A percentile compares a stretch with the other conserved stretches of the same genome.
These are phyloP conservation scores for Apogon talboti DNA, from an alignment of 2,797 vertebrate species.

Conservation along the genomic window DNA sequence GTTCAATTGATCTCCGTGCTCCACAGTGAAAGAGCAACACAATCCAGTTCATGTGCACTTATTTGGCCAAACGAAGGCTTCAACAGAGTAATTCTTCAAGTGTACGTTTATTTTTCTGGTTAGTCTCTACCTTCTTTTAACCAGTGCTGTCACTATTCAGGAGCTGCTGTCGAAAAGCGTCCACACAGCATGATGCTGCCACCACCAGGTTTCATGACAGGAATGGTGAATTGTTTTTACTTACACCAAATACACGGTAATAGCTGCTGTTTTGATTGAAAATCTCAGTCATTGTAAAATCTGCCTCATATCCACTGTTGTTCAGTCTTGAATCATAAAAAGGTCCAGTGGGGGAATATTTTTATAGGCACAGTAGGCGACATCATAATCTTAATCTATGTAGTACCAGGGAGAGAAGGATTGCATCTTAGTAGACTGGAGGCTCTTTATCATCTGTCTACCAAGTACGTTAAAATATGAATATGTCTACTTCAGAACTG, in stretches of 20 bases:
- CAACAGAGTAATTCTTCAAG: background rate
- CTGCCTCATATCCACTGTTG: slow-evolving; percentile 27
- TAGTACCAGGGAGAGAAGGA: slow-evolving; percentile 58
- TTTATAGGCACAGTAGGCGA: slow-evolving; percentile 51
- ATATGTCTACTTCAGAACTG: slow-evolving; percentile 39
- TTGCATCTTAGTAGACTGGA: slow-evolving; percentile 58
- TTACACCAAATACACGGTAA: slow-evolving; percentile 19
- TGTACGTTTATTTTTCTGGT: background rate
- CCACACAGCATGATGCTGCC: slow-evolving; percentile 54
- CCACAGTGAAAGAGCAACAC: background rate
- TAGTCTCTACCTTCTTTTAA: slow-evolving; percentile 16
- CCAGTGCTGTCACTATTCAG: background rate
- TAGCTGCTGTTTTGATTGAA: background rate
- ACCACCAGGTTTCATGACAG: slow-evolving; percentile 41
- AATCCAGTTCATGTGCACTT: background rate
- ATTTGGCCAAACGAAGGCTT: background rate
- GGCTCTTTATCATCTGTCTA: slow-evolving; percentile 50
- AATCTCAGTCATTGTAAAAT: slow-evolving; percentile 2
- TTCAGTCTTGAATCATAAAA: slow-evolving; percentile 42
- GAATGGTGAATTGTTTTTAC: background rate
- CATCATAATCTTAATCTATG: slow-evolving; percentile 49
- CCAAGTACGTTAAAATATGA: slow-evolving; percentile 34
- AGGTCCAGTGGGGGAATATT: slow-evolving; percentile 22
- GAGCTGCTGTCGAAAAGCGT: slow-evolving; percentile 15
- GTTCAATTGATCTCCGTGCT: slow-evolving; percentile 1